Evolutionary conservation across 2,113 vertebrate species (phyloP).

Genomic region (Peromyscus leucopus): DNA sequence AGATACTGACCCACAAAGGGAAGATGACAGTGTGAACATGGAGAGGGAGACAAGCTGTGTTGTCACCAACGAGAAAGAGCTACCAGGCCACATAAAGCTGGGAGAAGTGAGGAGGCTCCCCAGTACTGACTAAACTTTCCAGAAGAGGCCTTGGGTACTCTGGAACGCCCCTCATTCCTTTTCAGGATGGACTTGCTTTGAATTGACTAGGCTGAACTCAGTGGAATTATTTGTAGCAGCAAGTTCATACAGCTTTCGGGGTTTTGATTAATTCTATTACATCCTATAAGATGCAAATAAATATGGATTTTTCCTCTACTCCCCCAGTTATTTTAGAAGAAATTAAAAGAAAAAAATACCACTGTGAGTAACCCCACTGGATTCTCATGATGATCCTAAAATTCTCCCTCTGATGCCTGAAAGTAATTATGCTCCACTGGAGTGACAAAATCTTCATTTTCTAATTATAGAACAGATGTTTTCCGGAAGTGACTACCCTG

Average conservation of each 20-base stretch:
- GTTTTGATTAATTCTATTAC: slow-evolving; percentile 1
- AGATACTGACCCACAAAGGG: neutral
- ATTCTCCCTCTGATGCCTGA: slow-evolving; percentile 68
- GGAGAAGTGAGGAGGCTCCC: neutral
- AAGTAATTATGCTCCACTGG: slow-evolving; percentile 77
- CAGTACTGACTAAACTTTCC: no score
- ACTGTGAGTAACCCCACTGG: slow-evolving; percentile 75
- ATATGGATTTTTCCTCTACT: neutral
- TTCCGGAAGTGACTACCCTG: slow-evolving; percentile 69
- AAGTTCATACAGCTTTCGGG: neutral
- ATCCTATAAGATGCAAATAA: slow-evolving; percentile 21
- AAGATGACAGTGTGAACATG: neutral
- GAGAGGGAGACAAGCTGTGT: neutral
- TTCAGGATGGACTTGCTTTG: neutral
- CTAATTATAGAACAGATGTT: slow-evolving; percentile 75
- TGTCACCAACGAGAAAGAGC: neutral
- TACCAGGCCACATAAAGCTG: neutral
- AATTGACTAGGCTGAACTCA: neutral
- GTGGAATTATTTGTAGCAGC: neutral
- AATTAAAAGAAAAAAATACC: neutral
- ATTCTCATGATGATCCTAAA: slow-evolving; percentile 78
- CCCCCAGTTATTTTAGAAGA: neutral
- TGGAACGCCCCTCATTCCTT: neutral
- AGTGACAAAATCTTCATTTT: slow-evolving; percentile 75
- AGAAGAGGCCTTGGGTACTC: neutral